A percentile compares a stretch with the other conserved stretches of the same genome.
Evolutionary conservation across 2,888 invertebrate species (phyloP).

Genomic region (Pyrgus malvae): DNA sequence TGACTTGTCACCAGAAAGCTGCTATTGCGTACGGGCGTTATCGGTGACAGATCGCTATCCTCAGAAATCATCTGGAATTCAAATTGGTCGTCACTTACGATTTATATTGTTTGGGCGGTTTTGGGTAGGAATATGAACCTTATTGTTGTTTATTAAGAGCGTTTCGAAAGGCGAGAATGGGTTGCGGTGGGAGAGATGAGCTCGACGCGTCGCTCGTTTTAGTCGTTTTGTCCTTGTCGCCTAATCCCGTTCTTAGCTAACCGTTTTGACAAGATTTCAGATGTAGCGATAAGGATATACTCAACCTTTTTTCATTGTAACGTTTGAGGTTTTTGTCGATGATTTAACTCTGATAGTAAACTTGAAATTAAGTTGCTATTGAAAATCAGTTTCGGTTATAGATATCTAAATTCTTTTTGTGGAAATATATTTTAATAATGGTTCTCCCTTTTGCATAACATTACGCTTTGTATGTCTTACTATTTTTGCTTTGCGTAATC

Average conservation of each 20-base stretch:
- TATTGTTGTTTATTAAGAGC: slow-evolving; percentile 12
- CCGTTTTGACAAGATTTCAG: slow-evolving; percentile 78
- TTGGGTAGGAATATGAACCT: slow-evolving; percentile 26
- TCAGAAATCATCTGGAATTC: slow-evolving; percentile 70
- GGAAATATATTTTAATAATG: no score
- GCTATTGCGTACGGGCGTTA: slow-evolving; percentile 53
- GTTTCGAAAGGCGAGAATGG: slow-evolving; percentile 17
- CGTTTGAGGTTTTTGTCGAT: slow-evolving; percentile 19
- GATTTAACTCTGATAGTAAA: slow-evolving; percentile 17
- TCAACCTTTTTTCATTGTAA: slow-evolving; percentile 43
- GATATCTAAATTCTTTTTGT: not conserved
- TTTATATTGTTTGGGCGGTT: slow-evolving; percentile 19
- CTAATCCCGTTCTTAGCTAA: slow-evolving; percentile 77
- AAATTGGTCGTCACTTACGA: slow-evolving; percentile 62
- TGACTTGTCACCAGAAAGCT: slow-evolving; percentile 74
- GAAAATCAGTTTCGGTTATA: slow-evolving; percentile 9
- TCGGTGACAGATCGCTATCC: slow-evolving; percentile 78
- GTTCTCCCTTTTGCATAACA: no score
- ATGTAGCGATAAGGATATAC: slow-evolving; percentile 59
- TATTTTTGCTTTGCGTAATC: no score
- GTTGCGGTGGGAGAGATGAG: slow-evolving; percentile 26
- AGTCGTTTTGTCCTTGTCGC: slow-evolving; percentile 74
- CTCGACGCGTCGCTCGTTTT: slow-evolving; percentile 48
- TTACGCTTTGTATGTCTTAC: no score
- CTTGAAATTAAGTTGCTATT: slow-evolving; percentile 18